Conservation (phyloP, 2,888 invertebrate genomes). For the Melipona bicolor region DNA sequence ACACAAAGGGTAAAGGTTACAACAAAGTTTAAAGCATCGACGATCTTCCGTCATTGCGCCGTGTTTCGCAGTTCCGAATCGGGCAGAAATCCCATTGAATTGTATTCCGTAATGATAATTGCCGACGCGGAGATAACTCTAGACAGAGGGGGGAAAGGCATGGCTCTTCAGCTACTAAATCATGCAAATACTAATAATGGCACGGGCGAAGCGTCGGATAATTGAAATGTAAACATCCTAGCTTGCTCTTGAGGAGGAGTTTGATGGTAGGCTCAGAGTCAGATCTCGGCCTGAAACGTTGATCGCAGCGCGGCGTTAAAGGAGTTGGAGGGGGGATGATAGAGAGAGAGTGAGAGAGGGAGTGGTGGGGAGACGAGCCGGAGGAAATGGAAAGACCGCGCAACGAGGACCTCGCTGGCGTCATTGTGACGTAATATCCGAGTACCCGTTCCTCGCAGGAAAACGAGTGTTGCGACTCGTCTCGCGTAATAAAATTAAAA, state of each 20-base stretch:
- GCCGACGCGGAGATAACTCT: constrained; percentile 48
- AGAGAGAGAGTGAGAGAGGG: neutral
- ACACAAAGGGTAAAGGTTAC: too few relatives aligned
- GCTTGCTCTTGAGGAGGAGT: constrained; percentile 51
- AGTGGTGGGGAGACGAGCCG: neutral
- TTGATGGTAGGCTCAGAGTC: constrained; percentile 52
- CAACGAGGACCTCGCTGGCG: constrained; percentile 33
- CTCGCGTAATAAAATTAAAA: neutral
- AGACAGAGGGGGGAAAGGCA: constrained; percentile 42
- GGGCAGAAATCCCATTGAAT: neutral
- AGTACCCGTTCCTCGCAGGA: constrained; percentile 29
- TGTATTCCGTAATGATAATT: constrained; percentile 36
- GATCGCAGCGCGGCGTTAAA: constrained; percentile 29
- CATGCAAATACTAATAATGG: constrained; percentile 82
- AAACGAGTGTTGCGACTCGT: neutral
- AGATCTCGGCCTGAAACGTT: constrained; percentile 39
- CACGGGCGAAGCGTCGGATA: constrained; percentile 77
- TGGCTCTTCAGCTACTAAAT: constrained; percentile 77
- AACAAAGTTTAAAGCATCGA: too few relatives aligned
- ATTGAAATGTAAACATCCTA: constrained; percentile 81
- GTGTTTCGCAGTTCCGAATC: neutral
- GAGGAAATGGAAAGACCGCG: constrained; percentile 17
- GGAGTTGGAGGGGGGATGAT: neutral
- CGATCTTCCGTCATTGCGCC: neutral
- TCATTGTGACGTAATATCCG: constrained; percentile 43